Percentiles rank a stretch among this genome's conserved stretches.
Evolutionary conservation across 2,797 vertebrate genomes (phyloP).

Genomic region (Gallinago nigripennis): DNA sequence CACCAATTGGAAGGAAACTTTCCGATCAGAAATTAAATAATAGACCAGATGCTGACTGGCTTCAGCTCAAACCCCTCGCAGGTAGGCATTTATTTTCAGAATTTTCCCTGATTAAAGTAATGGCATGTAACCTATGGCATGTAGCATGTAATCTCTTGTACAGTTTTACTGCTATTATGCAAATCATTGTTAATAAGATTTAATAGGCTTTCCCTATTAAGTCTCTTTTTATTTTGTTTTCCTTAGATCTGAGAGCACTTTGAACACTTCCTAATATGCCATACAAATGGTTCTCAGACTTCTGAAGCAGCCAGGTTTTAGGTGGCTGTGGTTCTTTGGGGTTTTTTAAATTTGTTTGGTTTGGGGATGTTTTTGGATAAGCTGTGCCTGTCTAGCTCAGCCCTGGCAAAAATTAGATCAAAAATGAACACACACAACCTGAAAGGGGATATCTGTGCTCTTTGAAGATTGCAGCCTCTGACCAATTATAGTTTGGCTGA

Average conservation of each 20-base stretch:
- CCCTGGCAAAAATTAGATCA: background rate
- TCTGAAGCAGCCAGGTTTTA: slow-evolving; percentile 3
- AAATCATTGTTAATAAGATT: slow-evolving; percentile 28
- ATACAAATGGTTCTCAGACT: background rate
- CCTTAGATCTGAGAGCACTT: slow-evolving; percentile 4
- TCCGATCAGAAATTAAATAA: slow-evolving; percentile 94
- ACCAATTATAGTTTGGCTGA: background rate
- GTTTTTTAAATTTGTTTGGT: background rate
- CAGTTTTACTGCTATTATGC: slow-evolving; percentile 38
- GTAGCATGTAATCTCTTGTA: slow-evolving; percentile 11
- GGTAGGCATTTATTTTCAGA: slow-evolving; percentile 65
- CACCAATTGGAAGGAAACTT: slow-evolving; percentile 89
- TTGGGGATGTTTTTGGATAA: background rate
- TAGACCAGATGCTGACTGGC: slow-evolving; percentile 92
- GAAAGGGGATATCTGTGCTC: background rate
- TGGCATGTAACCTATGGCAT: background rate
- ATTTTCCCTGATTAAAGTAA: background rate
- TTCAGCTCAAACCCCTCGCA: slow-evolving; percentile 90
- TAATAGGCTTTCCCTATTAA: slow-evolving; percentile 14
- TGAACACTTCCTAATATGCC: background rate
- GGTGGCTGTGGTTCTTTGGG: background rate
- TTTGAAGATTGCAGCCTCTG: background rate
- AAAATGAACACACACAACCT: background rate
- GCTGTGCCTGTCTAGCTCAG: background rate
- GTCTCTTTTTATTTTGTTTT: background rate